A percentile compares a stretch with the other conserved stretches of the same genome.
These are phyloP conservation scores for Phymorhynchus buccinoides DNA, from an alignment of 1,140 invertebrate genomes.

Conservation along the genomic window DNA sequence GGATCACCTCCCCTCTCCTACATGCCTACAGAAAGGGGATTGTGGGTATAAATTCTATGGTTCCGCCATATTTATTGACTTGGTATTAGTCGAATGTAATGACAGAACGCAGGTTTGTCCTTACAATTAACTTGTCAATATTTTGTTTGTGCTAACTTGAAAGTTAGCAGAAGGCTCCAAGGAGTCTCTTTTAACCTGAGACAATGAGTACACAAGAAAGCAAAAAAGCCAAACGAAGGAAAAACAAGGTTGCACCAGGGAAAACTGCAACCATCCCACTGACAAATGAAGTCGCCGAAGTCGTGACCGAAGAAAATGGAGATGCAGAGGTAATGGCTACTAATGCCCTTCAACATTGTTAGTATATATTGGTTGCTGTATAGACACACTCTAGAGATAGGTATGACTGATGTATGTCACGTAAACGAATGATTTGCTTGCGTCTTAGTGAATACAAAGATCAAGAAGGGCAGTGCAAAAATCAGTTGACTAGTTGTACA, in stretches of 20 bases:
- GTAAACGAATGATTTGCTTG: not conserved
- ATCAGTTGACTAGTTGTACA: too few species aligned
- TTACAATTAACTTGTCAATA: slow-evolving; percentile 18
- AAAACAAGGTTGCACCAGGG: slow-evolving; percentile 50
- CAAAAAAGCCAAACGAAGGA: slow-evolving; percentile 56
- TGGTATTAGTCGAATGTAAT: slow-evolving; percentile 26
- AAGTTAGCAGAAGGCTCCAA: slow-evolving; percentile 18
- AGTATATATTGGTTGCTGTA: too few species aligned
- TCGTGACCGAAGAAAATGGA: slow-evolving; percentile 37
- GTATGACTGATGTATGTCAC: not conserved
- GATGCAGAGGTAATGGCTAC: slow-evolving; percentile 32
- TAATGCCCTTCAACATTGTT: too few species aligned
- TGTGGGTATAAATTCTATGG: slow-evolving; percentile 30
- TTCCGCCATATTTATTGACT: slow-evolving; percentile 39
- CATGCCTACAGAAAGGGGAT: slow-evolving; percentile 34
- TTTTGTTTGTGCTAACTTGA: slow-evolving; percentile 23
- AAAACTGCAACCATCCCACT: slow-evolving; percentile 46
- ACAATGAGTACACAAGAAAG: slow-evolving; percentile 56
- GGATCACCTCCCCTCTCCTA: slow-evolving; percentile 18
- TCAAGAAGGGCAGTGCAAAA: too few species aligned
- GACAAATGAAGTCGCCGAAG: slow-evolving; percentile 37
- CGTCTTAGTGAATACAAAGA: too few species aligned
- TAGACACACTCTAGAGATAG: not conserved
- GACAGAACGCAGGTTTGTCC: slow-evolving; percentile 23
- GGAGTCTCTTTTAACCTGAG: slow-evolving; percentile 16